Evolutionary conservation across 2,113 vertebrate species (phyloP).

Genomic region (Nothocercus julius): DNA sequence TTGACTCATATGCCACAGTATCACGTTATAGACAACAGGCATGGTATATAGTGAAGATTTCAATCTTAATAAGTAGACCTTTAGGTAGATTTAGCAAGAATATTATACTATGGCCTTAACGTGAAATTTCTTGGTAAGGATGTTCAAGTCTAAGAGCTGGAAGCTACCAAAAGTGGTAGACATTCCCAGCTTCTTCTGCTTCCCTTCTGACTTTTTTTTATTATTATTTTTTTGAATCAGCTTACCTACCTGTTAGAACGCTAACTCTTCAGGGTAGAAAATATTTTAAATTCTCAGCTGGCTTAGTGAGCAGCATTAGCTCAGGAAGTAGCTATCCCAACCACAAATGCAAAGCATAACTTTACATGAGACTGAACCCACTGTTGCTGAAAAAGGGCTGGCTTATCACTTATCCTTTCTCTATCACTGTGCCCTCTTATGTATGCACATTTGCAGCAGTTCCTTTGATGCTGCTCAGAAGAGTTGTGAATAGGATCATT

Average conservation of each 20-base stretch:
- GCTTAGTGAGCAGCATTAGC: background rate
- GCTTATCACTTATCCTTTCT: background rate
- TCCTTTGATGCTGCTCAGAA: background rate
- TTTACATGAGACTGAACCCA: background rate
- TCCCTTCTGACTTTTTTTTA: background rate
- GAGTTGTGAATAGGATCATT: background rate
- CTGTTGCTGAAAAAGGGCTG: background rate
- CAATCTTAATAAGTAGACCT: background rate
- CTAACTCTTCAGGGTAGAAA: fast-evolving
- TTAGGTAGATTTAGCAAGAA: background rate
- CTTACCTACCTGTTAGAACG: background rate
- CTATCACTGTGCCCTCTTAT: background rate
- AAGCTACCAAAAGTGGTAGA: background rate
- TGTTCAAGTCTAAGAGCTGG: background rate
- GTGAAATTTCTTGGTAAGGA: background rate
- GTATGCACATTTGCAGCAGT: background rate
- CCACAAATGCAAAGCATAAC: background rate
- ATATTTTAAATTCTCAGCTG: background rate
- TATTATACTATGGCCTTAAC: background rate
- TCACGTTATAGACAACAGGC: background rate
- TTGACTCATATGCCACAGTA: background rate
- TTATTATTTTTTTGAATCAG: background rate
- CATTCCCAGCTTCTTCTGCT: background rate
- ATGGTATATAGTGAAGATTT: background rate
- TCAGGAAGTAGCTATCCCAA: background rate